Percentiles rank a stretch among this genome's conserved stretches.
Evolutionary conservation across 2,113 vertebrate genomes (phyloP).

Genomic region (Talpa occidentalis): DNA sequence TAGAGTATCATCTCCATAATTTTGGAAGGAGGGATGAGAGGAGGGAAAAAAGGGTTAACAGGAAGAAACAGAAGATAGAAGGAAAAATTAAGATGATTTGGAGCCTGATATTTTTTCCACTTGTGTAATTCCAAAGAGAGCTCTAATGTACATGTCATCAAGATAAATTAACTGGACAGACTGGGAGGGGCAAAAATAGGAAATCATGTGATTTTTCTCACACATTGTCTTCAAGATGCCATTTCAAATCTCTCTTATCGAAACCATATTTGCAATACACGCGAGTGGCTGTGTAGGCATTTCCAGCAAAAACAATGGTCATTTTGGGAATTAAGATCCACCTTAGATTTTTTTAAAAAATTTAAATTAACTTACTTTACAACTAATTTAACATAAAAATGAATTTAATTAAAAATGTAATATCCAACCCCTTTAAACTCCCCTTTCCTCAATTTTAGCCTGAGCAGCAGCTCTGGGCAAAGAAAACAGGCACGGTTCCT

Average conservation of each 20-base stretch:
- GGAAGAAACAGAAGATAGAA: background rate
- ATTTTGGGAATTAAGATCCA: conserved; percentile 2
- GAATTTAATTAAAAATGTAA: background rate
- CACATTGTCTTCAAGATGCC: background rate
- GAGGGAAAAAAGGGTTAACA: background rate
- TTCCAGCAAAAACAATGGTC: background rate
- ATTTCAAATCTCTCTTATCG: background rate
- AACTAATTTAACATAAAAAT: background rate
- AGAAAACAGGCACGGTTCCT: background rate
- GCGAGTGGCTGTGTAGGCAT: background rate
- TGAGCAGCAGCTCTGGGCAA: background rate
- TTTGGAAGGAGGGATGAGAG: background rate
- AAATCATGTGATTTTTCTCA: background rate
- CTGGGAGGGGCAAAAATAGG: background rate
- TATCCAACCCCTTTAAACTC: background rate
- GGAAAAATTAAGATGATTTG: background rate
- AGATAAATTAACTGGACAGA: background rate
- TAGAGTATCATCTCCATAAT: background rate
- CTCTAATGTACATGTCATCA: background rate
- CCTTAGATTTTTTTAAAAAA: background rate
- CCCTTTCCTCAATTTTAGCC: rapidly evolving
- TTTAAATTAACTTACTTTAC: conserved; percentile 26
- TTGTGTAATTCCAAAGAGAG: background rate
- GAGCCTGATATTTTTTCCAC: background rate
- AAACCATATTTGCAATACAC: background rate